phyloP scores from a whole-genome alignment of 2,113 vertebrate species.

The Lophius piscatorius region DNA sequence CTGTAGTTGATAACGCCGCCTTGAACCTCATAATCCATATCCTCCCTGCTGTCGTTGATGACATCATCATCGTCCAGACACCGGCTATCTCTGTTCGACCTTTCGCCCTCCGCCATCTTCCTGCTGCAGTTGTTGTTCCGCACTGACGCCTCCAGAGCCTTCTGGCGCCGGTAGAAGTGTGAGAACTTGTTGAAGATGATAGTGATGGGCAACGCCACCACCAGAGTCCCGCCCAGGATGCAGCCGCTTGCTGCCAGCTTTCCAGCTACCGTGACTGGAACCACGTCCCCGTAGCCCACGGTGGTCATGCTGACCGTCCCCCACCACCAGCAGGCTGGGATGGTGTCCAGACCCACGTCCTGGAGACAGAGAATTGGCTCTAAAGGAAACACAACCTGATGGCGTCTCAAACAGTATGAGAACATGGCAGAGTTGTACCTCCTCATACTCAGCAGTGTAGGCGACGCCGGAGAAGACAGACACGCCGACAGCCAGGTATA shows the following conservation, averaged over 20 bases:
- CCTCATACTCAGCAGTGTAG: slow-evolving; percentile 94
- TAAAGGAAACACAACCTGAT: no score
- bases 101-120: slow-evolving; percentile 10
- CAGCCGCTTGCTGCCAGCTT: slow-evolving; percentile 95
- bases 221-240: slow-evolving; percentile 94
- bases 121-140: slow-evolving; percentile 83
- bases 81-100: slow-evolving; percentile 61
- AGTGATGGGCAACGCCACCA: slow-evolving; percentile 96
- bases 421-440: slow-evolving; percentile 51
- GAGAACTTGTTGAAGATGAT: slow-evolving; percentile 99
- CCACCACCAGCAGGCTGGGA: slow-evolving; percentile 99
- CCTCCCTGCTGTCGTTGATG: slow-evolving; percentile 49
- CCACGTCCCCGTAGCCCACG: slow-evolving; percentile 94
- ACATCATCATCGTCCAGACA: slow-evolving; percentile 66
- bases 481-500: slow-evolving; percentile 94
- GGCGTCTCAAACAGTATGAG: no score
- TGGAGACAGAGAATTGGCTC: slow-evolving; percentile 8
- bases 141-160: slow-evolving; percentile 92
- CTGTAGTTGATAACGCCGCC: slow-evolving; percentile 75
- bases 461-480: slow-evolving; percentile 94
- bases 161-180: slow-evolving; percentile 95
- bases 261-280: slow-evolving; percentile 90
- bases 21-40: slow-evolving; percentile 53
- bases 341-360: slow-evolving; percentile 92
- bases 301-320: slow-evolving; percentile 99